phyloP scores from a whole-genome alignment of 2,113 vertebrate genomes.

The Vulpes ferrilata region DNA sequence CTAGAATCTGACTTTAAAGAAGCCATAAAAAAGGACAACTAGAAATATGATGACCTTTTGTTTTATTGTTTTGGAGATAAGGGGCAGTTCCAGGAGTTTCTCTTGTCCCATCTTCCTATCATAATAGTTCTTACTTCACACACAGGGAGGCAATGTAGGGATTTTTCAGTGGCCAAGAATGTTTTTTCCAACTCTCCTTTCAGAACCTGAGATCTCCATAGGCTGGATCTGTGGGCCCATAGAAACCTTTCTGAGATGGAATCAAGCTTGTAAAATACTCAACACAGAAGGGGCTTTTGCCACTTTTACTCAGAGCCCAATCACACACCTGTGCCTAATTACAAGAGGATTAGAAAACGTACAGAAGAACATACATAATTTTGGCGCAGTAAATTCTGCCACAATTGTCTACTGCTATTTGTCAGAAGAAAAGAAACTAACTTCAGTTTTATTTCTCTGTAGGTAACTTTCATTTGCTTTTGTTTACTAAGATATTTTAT shows the following conservation, averaged over 20 bases:
- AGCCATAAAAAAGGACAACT: background rate
- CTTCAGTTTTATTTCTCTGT: background rate
- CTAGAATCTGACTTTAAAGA: background rate
- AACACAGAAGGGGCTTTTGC: background rate
- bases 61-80: background rate
- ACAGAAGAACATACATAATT: background rate
- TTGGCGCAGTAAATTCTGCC: background rate
- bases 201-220: background rate
- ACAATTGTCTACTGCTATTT: background rate
- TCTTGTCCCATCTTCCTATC: background rate
- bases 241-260: background rate
- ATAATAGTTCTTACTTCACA: background rate
- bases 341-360: background rate
- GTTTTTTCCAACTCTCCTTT: background rate
- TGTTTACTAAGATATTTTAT: conserved; percentile 16
- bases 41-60: background rate
- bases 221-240: background rate
- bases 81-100: background rate
- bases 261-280: background rate
- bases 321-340: background rate
- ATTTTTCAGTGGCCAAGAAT: background rate
- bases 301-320: background rate
- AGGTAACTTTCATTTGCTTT: background rate
- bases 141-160: background rate
- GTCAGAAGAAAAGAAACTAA: background rate